Base-by-base conservation (phyloP, 2,888 invertebrate species). In the Therioaphis trifolii region DNA sequence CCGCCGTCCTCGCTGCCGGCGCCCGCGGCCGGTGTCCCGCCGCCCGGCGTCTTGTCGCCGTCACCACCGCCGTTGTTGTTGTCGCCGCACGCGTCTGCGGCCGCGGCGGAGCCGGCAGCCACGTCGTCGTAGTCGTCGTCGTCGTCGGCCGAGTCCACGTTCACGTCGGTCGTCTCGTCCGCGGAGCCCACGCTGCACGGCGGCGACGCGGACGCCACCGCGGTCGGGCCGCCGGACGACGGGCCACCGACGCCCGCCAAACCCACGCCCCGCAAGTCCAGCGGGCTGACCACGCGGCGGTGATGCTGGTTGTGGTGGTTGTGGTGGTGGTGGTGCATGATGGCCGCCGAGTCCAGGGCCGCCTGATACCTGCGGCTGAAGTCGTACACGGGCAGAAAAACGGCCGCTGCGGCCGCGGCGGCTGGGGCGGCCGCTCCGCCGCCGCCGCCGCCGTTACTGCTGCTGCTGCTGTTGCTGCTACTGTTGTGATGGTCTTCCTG, bases 51-150 rank as follows among this genome's bases (percentile, higher is more conserved):
- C 89, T 89, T 85, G 89, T 87, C 85, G 71, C 89, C 24, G 88
- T 88, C 85, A 74, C 89, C 21, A 88, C 88, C 85, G 66, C 35
- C n/a, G 29, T 80, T 85, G 69, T 86, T 85, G 76, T 76, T 63
- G 29, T 74, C 71, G 21, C 78, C 61, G 80, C 82, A 27, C 49
- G 72, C 46, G 77, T 18, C n/a, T 52, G 52, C 52, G 78, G 76
- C 35, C 63, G 77, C 55, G 66, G 58, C 71, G 66, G 78, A n/a
- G 71, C 27, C 72, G 89, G 90, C 35, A 88, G 86, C 35, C 90
- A 88, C 85, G 90, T 90, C 90, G 86, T 90, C 90, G 84, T 85
- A 86, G 84, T 89, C 89, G 87, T 89, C 89, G 5, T 89, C 88
- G n/a, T 90, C 88, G 86, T 88, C 88, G 86, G 88, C 89, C 46